Evolutionary conservation across 2,888 invertebrate species (phyloP), one percentile per base, ranked within the genome.

Genomic region (Rhaphigaster nebulosa): DNA sequence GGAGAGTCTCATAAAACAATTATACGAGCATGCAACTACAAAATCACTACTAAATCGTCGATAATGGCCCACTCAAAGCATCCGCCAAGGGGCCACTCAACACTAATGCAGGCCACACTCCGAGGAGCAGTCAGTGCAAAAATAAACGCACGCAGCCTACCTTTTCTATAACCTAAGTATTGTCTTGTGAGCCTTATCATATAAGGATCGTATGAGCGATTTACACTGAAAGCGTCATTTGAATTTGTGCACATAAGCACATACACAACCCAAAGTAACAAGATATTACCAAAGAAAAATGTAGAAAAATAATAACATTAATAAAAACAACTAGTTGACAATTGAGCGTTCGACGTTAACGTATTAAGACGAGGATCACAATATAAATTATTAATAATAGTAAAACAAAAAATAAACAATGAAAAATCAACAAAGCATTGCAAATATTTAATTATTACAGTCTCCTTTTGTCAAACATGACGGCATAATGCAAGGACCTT

Each of bases 21-120:
- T 70, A 89, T 52, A 60, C 65, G 90, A 90, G 84, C 90, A 90
- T 90, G 90, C 90, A 90, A 87, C 84, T 90, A 84, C 52, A 38
- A 87, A 50, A 56, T 76, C 54, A 90, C 80, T 84, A 84, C 80
- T n/a, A 56, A 84, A 45, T 26, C 18, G 84, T 90, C 26, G 45
- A 80, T 90, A 87, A 38, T 54, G 56, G 90, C 80, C 90, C 90
- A 84, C 90, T 90, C 90, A 87, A 90, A 90, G 90, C 90, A 41
- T 26, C 13, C 29, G 84, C 90, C 90, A 90, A 90, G 87, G 90
- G 90, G 80, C 90, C 45, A 84, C 29, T 50, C 76, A 87, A 90
- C 84, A 87, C 84, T 80, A 54, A 56, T 56, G 87, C 56, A 80
- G 45, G 52, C 41, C 54, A 54, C 52, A 29, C 29, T 88, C 34